Evolutionary conservation across 2,113 vertebrate genomes (phyloP).

Genomic region (Hiodon tergisus): DNA sequence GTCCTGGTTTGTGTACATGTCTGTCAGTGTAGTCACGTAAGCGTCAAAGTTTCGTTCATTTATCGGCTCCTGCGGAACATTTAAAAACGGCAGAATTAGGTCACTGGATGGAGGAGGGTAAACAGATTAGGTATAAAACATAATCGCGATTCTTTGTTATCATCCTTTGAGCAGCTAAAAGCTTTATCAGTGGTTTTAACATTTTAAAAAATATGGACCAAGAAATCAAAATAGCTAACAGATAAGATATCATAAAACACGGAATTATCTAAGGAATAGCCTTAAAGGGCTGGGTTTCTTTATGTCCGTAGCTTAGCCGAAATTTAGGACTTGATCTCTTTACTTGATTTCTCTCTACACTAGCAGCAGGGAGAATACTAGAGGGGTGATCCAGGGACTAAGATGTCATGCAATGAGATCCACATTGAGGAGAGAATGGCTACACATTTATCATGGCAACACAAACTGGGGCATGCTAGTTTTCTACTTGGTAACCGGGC

Average conservation of each 20-base stretch:
- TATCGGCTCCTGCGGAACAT: slow-evolving; percentile 83
- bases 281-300: neutral
- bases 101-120: neutral
- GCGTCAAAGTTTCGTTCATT: slow-evolving; percentile 99
- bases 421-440: slow-evolving; percentile 21
- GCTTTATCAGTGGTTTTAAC: neutral
- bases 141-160: neutral
- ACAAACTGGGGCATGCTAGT: slow-evolving; percentile 21
- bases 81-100: slow-evolving; percentile 22
- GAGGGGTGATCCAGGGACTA: slow-evolving; percentile 16
- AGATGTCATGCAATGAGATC: slow-evolving; percentile 28
- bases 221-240: slow-evolving; percentile 2
- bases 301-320: neutral
- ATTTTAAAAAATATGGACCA: neutral
- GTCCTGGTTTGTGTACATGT: slow-evolving; percentile 98
- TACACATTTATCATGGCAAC: slow-evolving; percentile 18
- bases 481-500: neutral
- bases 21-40: slow-evolving; percentile 97
- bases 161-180: neutral
- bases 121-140: slow-evolving; percentile 16
- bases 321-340: neutral
- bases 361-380: neutral
- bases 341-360: neutral
- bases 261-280: slow-evolving; percentile 1
- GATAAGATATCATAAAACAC: neutral